Evolutionary conservation across 2,888 invertebrate genomes (phyloP).

Genomic region (Ochropleura leucogaster): DNA sequence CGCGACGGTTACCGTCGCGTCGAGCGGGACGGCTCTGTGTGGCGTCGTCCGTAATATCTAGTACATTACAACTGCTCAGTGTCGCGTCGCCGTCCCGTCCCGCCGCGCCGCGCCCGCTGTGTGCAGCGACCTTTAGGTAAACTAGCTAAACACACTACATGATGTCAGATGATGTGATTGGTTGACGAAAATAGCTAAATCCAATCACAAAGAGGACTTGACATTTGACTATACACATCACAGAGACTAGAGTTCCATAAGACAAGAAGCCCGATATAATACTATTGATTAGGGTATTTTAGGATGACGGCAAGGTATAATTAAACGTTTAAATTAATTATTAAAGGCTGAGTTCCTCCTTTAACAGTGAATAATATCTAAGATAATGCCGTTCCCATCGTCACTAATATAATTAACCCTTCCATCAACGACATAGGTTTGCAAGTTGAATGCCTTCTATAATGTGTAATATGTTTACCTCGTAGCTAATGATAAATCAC

Average conservation of each 20-base stretch:
- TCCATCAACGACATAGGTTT: slow-evolving; percentile 7
- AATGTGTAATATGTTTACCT: slow-evolving; percentile 24
- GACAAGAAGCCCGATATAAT: neutral
- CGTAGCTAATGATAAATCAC: slow-evolving; percentile 33
- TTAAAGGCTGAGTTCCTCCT: neutral
- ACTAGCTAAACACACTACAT: neutral
- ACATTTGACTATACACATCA: neutral
- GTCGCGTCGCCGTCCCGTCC: too few relatives aligned
- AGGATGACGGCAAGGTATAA: too few relatives aligned
- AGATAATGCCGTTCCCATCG: neutral
- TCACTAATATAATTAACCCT: slow-evolving; percentile 1
- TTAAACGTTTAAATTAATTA: neutral
- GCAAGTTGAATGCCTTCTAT: slow-evolving; percentile 12
- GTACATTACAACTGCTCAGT: too few relatives aligned
- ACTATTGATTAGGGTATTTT: neutral
- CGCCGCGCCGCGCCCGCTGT: too few relatives aligned
- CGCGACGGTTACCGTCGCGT: too few relatives aligned
- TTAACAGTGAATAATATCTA: neutral
- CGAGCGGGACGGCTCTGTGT: too few relatives aligned
- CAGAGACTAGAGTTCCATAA: neutral
- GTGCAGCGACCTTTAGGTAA: neutral
- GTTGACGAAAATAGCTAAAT: neutral
- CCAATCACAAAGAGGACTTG: neutral
- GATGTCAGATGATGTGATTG: neutral
- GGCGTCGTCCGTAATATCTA: too few relatives aligned